Percentiles rank a stretch among this genome's conserved stretches.
phyloP scores from a whole-genome alignment of 92 coral and sea anemone species.

The Montipora capitata region DNA sequence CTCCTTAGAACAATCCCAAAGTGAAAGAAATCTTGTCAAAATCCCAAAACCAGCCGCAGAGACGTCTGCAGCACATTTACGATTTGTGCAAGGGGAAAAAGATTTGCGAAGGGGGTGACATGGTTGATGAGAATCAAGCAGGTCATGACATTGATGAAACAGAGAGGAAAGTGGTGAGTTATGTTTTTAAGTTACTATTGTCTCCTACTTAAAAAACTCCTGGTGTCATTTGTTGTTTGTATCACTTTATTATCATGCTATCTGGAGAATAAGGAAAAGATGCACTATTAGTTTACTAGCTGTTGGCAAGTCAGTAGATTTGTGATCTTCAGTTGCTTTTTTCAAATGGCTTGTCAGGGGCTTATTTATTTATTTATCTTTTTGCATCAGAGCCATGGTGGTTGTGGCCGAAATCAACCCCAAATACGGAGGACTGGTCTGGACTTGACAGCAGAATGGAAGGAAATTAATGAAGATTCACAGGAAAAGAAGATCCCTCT shows the following conservation, averaged over 20 bases:
- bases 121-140: slow-evolving; percentile 85
- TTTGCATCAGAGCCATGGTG: slow-evolving; percentile 90
- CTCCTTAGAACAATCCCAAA: slow-evolving; percentile 89
- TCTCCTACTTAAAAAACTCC: no score
- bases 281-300: no score
- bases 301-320: no score
- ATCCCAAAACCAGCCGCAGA: slow-evolving; percentile 87
- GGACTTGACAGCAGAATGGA: slow-evolving; percentile 99
- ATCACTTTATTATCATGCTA: no score
- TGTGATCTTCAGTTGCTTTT: not conserved
- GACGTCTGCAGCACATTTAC: slow-evolving; percentile 94
- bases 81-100: slow-evolving; percentile 97
- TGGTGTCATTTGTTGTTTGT: no score
- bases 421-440: slow-evolving; percentile 91
- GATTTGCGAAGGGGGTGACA: slow-evolving; percentile 98
- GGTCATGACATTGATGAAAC: slow-evolving; percentile 84
- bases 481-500: slow-evolving; percentile 96
- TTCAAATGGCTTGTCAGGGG: not conserved
- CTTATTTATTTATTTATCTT: not conserved
- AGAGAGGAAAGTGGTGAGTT: slow-evolving; percentile 91
- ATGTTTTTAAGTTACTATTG: no score
- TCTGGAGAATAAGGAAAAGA: no score
- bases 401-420: slow-evolving; percentile 99
- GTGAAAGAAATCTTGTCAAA: slow-evolving; percentile 91
- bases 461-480: slow-evolving; percentile 97